Percentiles rank a stretch among this genome's conserved stretches.
Conservation (phyloP, 2,888 invertebrate species). For the Torymus tubicola region DNA sequence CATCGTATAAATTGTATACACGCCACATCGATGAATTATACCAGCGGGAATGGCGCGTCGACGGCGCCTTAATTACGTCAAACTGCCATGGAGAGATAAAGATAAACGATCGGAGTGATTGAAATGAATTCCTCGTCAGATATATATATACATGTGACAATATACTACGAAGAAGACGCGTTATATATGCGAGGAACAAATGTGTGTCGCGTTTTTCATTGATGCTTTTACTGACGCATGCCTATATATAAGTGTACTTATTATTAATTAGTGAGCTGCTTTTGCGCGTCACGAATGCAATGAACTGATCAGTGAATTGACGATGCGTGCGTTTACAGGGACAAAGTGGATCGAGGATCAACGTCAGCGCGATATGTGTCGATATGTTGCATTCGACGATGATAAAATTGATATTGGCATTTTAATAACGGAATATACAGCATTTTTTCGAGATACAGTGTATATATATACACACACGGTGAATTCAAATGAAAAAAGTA, state of each 20-base stretch:
- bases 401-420: too few species aligned
- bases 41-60: not conserved
- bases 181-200: not conserved
- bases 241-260: slow-evolving; percentile 17
- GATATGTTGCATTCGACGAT: too few species aligned
- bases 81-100: slow-evolving; percentile 12
- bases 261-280: not conserved
- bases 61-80: not conserved
- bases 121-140: too few species aligned
- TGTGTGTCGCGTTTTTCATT: not conserved
- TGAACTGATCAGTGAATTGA: slow-evolving; percentile 1
- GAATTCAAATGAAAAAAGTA: too few species aligned
- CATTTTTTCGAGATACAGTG: too few species aligned
- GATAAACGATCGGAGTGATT: not conserved
- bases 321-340: not conserved
- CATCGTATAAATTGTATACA: too few species aligned
- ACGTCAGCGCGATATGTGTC: too few species aligned
- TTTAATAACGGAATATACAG: too few species aligned
- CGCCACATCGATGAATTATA: not conserved
- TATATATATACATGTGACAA: too few species aligned
- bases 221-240: slow-evolving; percentile 4
- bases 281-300: not conserved
- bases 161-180: too few species aligned
- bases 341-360: too few species aligned
- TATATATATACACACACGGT: too few species aligned